These are phyloP conservation scores for Adela reaumurella DNA, from an alignment of 2,888 invertebrate genomes.

Conservation along the genomic window DNA sequence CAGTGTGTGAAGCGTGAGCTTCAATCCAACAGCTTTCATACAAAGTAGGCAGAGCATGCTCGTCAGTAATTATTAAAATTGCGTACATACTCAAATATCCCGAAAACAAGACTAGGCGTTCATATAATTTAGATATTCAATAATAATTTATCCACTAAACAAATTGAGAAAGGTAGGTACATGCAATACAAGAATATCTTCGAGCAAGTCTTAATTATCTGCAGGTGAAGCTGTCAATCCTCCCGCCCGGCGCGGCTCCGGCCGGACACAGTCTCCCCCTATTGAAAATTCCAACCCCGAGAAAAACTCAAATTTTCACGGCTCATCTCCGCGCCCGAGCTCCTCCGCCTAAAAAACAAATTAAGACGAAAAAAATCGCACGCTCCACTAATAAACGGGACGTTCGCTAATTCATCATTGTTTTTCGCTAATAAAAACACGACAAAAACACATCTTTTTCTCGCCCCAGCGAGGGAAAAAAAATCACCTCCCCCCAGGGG, in stretches of 20 bases:
- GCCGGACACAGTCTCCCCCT: neutral
- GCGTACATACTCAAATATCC: too few relatives aligned
- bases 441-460: conserved; percentile 34
- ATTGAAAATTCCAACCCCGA: conserved; percentile 28
- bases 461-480: conserved; percentile 9
- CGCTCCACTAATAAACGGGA: conserved; percentile 33
- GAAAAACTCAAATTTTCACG: conserved; percentile 30
- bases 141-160: too few relatives aligned
- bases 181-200: too few relatives aligned
- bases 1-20: too few relatives aligned
- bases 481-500: conserved; percentile 5
- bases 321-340: conserved; percentile 18
- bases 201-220: neutral
- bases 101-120: too few relatives aligned
- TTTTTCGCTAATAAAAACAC: conserved; percentile 48
- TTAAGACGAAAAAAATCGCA: conserved; percentile 20
- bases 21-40: too few relatives aligned
- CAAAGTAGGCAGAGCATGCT: too few relatives aligned
- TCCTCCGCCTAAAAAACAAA: conserved; percentile 15
- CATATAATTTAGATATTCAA: too few relatives aligned
- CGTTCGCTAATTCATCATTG: conserved; percentile 47
- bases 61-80: too few relatives aligned
- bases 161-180: too few relatives aligned
- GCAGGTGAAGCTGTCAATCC: neutral
- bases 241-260: neutral